Evolutionary conservation across 2,797 vertebrate species (phyloP).

Genomic region (Cryptoprocta ferox): DNA sequence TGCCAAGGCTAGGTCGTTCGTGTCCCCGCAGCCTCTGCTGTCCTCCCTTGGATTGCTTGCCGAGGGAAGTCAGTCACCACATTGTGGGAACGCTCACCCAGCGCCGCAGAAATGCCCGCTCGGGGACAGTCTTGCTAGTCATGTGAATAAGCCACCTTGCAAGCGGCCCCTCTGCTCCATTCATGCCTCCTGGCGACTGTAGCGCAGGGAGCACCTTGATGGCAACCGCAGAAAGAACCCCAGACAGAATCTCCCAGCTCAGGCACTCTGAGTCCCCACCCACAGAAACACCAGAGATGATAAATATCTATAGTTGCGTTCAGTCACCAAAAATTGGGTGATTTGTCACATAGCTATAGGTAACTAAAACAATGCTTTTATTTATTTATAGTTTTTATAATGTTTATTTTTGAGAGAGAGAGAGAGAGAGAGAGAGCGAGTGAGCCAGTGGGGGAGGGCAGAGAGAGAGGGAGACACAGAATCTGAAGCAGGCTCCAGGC

Average conservation of each 20-base stretch:
- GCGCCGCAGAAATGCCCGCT: neutral
- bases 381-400: neutral
- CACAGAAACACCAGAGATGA: neutral
- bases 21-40: neutral
- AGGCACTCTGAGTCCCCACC: neutral
- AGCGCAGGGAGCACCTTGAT: neutral
- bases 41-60: neutral
- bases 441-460: no score
- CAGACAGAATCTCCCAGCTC: neutral
- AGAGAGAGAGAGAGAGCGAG: no score
- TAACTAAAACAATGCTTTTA: neutral
- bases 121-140: neutral
- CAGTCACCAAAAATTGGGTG: neutral
- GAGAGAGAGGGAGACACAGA: no score
- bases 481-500: no score
- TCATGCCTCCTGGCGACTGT: neutral
- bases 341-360: neutral
- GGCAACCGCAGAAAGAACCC: neutral
- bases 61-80: neutral
- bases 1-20: neutral
- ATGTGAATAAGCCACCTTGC: neutral
- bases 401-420: no score
- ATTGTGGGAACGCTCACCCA: neutral
- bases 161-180: neutral
- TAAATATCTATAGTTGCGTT: neutral